phyloP scores from a whole-genome alignment of 2,888 invertebrate species.

The Sipha maydis region DNA sequence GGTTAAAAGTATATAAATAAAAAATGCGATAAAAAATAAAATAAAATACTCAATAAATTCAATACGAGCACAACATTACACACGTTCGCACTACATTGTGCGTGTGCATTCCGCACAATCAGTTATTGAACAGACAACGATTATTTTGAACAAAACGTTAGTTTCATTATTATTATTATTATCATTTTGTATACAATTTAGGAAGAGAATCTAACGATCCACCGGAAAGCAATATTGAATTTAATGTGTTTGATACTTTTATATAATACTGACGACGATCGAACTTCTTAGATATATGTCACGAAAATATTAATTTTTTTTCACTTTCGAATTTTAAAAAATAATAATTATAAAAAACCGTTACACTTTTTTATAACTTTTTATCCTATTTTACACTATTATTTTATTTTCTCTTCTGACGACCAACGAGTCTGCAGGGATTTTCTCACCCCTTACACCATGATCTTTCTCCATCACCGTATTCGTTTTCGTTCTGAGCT shows the following conservation, averaged over 20 bases:
- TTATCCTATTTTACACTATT: not conserved
- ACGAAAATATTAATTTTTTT: not conserved
- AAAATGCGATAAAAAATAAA: not conserved
- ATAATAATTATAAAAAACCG: not conserved
- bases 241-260: not conserved
- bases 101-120: constrained; percentile 42
- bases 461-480: not conserved
- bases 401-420: not conserved
- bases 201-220: constrained; percentile 25
- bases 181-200: not conserved
- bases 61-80: not conserved
- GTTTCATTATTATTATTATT: not conserved
- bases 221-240: not conserved
- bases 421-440: not conserved
- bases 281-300: not conserved
- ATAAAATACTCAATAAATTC: not conserved
- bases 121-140: not conserved
- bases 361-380: not conserved
- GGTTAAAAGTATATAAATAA: not conserved
- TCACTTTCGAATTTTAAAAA: not conserved
- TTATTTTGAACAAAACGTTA: constrained; percentile 28
- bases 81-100: not conserved
- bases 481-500: not conserved
- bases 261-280: too few relatives aligned
- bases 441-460: not conserved